phyloP scores from a whole-genome alignment of 1,140 invertebrate genomes.

The Caenorhabditis inopinata region DNA sequence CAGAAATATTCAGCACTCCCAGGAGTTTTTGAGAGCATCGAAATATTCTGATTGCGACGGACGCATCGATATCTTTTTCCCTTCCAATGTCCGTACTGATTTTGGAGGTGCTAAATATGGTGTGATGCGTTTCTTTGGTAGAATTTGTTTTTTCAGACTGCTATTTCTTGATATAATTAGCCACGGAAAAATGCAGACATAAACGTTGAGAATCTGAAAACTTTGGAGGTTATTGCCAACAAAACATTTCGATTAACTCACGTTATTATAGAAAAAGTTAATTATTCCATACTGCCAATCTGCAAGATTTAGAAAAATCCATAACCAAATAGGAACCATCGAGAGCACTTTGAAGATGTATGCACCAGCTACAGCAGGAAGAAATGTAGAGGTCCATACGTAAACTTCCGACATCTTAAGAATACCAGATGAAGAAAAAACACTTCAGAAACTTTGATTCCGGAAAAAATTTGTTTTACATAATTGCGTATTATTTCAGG shows the following conservation, averaged over 20 bases:
- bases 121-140: background rate
- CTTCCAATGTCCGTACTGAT: background rate
- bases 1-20: background rate
- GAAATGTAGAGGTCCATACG: background rate
- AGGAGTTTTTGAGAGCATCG: background rate
- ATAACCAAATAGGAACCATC: background rate
- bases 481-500: no score
- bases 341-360: background rate
- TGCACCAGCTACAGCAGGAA: background rate
- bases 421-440: background rate
- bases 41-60: background rate
- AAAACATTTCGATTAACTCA: background rate
- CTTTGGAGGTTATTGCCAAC: no score
- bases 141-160: background rate
- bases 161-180: background rate
- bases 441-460: background rate
- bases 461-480: no score
- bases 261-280: slow-evolving; percentile 7
- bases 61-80: background rate
- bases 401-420: slow-evolving; percentile 9
- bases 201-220: background rate
- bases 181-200: background rate
- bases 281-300: background rate
- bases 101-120: background rate
- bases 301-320: background rate